Conservation (phyloP, 2,888 invertebrate species). For the Mesoligia furuncula region DNA sequence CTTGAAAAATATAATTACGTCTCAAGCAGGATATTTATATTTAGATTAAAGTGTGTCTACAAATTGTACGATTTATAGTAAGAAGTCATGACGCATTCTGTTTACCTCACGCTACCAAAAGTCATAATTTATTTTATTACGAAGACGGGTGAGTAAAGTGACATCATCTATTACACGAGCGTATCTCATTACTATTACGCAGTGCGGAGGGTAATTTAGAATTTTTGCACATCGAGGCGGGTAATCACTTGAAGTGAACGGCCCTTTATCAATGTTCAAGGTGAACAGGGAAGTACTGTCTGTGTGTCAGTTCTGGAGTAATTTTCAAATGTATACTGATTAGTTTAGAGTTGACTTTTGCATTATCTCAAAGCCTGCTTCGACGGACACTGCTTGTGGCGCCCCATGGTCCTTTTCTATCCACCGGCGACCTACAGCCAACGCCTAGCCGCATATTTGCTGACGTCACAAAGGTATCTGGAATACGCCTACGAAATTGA, state of each 20-base stretch:
- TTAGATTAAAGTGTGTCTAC: conserved; percentile 18
- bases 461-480: conserved; percentile 85
- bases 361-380: conserved; percentile 27
- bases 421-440: conserved; percentile 74
- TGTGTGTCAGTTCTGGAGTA: conserved; percentile 60
- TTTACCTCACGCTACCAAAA: conserved; percentile 25
- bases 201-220: conserved; percentile 38
- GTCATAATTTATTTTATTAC: conserved; percentile 44
- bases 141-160: conserved; percentile 36
- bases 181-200: conserved; percentile 40
- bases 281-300: conserved; percentile 79
- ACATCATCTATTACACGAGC: conserved; percentile 41
- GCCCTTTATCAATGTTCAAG: conserved; percentile 87
- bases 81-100: conserved; percentile 40
- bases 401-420: conserved; percentile 77
- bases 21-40: conserved; percentile 21
- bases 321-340: conserved; percentile 71
- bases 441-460: conserved; percentile 82
- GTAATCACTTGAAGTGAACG: conserved; percentile 75
- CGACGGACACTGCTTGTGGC: conserved; percentile 50
- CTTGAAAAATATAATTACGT: conserved; percentile 16
- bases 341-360: conserved; percentile 65
- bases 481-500: conserved; percentile 82
- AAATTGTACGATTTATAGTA: conserved; percentile 10
- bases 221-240: conserved; percentile 48